Percentiles rank a stretch among this genome's conserved stretches.
Conservation (phyloP, 2,797 vertebrate species). For the Leuciscus waleckii region DNA sequence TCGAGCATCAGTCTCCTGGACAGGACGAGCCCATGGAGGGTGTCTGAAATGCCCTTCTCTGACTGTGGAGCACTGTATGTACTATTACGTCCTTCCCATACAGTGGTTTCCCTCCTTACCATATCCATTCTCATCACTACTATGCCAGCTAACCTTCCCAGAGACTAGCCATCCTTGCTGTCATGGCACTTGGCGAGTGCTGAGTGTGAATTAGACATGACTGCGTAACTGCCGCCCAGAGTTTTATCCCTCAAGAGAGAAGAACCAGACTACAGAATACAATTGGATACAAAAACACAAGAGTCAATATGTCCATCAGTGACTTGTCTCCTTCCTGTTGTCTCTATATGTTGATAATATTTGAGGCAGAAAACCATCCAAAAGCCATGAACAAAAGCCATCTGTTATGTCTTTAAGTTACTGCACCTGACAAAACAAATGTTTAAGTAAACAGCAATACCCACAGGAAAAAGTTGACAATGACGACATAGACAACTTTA, state of each 20-base stretch:
- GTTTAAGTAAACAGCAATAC: neutral
- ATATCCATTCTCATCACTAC: slow-evolving; percentile 23
- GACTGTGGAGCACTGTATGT: neutral
- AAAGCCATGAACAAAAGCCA: neutral
- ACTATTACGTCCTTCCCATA: neutral
- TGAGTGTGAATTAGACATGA: slow-evolving; percentile 28
- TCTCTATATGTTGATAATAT: neutral
- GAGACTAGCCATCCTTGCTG: slow-evolving; percentile 7
- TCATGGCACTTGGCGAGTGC: slow-evolving; percentile 18
- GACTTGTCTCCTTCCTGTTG: neutral
- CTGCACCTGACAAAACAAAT: neutral
- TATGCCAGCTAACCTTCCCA: slow-evolving; percentile 38
- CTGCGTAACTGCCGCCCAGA: neutral
- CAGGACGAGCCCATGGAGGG: neutral
- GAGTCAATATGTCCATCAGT: neutral
- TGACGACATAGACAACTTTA: neutral
- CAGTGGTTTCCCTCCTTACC: neutral
- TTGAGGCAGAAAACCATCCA: neutral
- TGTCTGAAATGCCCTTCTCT: slow-evolving; percentile 10
- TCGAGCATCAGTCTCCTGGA: neutral
- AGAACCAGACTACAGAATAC: slow-evolving; percentile 3
- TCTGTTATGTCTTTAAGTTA: neutral
- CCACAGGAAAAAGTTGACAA: neutral
- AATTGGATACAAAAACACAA: slow-evolving; percentile 7
- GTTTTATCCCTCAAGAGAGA: slow-evolving; percentile 17